Evolutionary conservation across 2,888 invertebrate genomes (phyloP), one percentile per base, ranked within the genome.

Genomic region (Eupithecia inturbata): DNA sequence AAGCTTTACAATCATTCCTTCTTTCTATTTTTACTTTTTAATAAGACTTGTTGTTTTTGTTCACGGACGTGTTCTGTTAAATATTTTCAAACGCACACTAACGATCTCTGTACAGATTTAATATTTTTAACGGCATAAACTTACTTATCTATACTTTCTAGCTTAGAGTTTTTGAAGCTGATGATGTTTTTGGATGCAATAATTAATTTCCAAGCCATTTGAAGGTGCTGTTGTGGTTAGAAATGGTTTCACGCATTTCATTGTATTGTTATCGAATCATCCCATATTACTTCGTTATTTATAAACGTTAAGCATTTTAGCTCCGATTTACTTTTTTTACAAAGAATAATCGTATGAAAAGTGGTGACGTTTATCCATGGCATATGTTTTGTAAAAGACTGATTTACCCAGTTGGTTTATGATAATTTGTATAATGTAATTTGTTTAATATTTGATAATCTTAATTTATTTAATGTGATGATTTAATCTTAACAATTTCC

Each of bases 221-320:
- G 79, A 83, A 83, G 92, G 91, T 92, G 91, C 91, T 92, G 88
- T 87, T 79, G 82, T 87, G 88, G 62, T 66, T 68, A 66, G 89
- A 88, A 87, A 87, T 86, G 86, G 81, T 86, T 85, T 88, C 88
- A 90, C 90, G 90, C 87, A 91, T 82, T 80, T 78, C 81, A 85
- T 83, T 78, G 39, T 78, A 85, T 83, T 78, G 39, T 78, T 81
- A 75, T 72, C 41, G 64, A 66, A 72, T 60, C 77, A 78, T 77
- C 67, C 33, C 83, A 82, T 85, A 12, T 36, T 31, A 36, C 19
- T 64, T 64, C 76, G 78, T 81, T 82, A 76, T 79, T 68, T 67
- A 67, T 49, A 67, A 31, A 64, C 12, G 31, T 36, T 64, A 62
- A 31, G 1, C 31, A 19, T 31, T 62, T 62, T 62, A 31, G 16